phyloP scores from a whole-genome alignment of 2,888 invertebrate species.

The Apodemia duryi region DNA sequence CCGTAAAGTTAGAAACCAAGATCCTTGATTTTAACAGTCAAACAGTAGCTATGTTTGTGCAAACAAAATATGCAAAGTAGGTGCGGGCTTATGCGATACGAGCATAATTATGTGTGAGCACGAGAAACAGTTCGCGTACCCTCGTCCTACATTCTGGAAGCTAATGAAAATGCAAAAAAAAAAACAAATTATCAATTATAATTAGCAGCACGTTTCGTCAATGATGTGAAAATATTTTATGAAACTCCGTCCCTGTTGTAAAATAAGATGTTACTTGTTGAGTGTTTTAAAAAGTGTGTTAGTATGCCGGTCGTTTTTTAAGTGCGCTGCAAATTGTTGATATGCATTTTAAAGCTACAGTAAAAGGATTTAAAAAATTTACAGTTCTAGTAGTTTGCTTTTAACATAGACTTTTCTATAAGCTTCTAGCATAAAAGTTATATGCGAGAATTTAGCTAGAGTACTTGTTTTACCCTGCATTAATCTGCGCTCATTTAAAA shows the following conservation, averaged over 20 bases:
- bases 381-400: too few species aligned
- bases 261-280: not conserved
- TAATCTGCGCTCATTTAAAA: too few species aligned
- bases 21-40: conserved; percentile 35
- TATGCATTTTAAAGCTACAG: too few species aligned
- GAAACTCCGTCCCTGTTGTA: not conserved
- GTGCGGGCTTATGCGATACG: conserved; percentile 68
- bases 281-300: not conserved
- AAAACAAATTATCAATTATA: conserved; percentile 70
- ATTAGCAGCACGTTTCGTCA: conserved; percentile 45
- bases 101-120: conserved; percentile 73
- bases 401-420: too few species aligned
- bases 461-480: too few species aligned
- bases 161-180: conserved; percentile 71
- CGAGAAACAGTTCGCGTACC: conserved; percentile 49
- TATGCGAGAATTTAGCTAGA: too few species aligned
- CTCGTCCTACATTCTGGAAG: conserved; percentile 60
- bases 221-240: conserved; percentile 17
- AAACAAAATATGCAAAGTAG: conserved; percentile 77
- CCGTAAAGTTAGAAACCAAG: not conserved
- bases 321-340: too few species aligned
- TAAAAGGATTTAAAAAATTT: too few species aligned
- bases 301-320: not conserved
- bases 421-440: too few species aligned
- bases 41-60: conserved; percentile 67